Percentiles rank a stretch among this genome's conserved stretches.
Conservation (phyloP, 2,797 vertebrate species). For the Sebastolobus altivelis region DNA sequence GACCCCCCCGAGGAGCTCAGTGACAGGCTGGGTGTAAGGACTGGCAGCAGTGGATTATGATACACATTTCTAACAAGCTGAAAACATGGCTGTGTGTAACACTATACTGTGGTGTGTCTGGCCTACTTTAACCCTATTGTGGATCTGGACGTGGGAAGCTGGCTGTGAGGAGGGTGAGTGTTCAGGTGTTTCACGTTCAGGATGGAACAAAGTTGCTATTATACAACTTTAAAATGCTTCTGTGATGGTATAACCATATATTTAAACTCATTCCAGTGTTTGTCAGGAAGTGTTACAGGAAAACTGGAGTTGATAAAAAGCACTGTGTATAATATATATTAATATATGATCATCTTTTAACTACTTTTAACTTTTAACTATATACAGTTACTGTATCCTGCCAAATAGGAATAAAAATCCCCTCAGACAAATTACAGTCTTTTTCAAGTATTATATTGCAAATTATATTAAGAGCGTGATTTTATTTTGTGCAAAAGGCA, state of each 20-base stretch:
- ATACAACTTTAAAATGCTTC: background rate
- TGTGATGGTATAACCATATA: background rate
- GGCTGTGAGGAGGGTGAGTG: constrained; percentile 65
- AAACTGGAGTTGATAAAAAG: background rate
- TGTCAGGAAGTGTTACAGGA: constrained; percentile 2
- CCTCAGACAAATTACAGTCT: background rate
- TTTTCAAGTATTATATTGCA: background rate
- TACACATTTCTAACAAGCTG: background rate
- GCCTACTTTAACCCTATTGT: constrained; percentile 11
- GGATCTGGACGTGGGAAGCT: constrained; percentile 23
- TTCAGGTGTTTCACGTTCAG: background rate
- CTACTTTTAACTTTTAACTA: too few species aligned
- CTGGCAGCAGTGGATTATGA: background rate
- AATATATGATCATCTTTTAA: background rate
- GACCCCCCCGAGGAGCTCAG: background rate
- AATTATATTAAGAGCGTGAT: background rate
- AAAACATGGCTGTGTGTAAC: constrained; percentile 23
- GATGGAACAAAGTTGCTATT: background rate
- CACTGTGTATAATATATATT: background rate
- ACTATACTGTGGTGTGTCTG: background rate
- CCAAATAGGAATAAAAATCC: background rate
- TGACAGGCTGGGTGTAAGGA: background rate
- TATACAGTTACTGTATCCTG: background rate
- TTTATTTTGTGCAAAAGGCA: background rate
- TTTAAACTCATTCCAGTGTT: background rate